Evolutionary conservation across 92 coral and sea anemone genomes (phyloP), one percentile per base, ranked within the genome.

Genomic region (Zoanthus gigantus): DNA sequence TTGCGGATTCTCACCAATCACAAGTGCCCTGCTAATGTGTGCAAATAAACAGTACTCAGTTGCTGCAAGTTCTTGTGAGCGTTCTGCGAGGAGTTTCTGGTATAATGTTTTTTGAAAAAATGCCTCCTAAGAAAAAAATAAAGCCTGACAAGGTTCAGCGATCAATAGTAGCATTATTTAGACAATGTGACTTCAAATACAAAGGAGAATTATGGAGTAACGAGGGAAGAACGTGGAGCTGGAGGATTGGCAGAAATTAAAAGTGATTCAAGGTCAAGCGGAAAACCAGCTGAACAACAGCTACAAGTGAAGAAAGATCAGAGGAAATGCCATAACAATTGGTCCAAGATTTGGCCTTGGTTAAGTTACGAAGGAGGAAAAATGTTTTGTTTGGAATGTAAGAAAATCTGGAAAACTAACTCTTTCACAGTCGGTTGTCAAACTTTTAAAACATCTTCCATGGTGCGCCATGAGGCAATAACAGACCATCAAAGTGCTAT

Each of bases 291-390:
- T 9, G 63, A 57, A 57, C 63, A 57, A 6, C 63, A 57, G 63
- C 63, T 9, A 9, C 63, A 57, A 57, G 63, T 57, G 63, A 57
- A 57, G 15, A 57, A 57, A 23, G 83, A 48, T 31, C 9, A 23
- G 15, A 45, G 86, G 52, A 84, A 78, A 52, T 90, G 78, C 72
- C 87, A 90, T 23, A 18, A 1, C 1, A 87, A 23, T 23, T 23
- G 23, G 23, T 23, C 23, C 23, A 23, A 23, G 23, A 23, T 23
- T 23, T 23, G 23, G 23, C 23, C 23, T 23, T 23, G 23, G 23
- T 23, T 23, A 23, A 23, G 23, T 23, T 23, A 23, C 23, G 23
- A 23, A 23, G 23, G 23, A 23, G 23, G 23, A 23, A 23, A 23
- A 23, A 23, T 23, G 23, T 23, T 23, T 23, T 23, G 23, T 23